Evolutionary conservation across 2,888 invertebrate species (phyloP).

Genomic region (Pristionchus fissidentatus): DNA sequence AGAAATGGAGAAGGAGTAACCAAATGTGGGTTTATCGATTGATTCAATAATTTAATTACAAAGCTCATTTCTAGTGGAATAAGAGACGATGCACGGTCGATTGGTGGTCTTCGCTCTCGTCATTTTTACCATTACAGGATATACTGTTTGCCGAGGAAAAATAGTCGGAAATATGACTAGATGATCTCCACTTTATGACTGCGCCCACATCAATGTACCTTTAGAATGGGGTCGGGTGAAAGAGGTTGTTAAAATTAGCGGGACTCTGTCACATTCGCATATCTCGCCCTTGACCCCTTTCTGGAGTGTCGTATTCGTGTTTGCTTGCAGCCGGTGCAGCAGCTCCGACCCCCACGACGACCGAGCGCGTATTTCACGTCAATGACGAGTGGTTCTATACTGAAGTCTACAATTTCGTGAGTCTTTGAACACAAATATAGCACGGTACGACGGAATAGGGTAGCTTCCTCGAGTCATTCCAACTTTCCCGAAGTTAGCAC

Average conservation of each 20-base stretch:
- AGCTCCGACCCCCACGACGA: background rate
- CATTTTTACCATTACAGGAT: background rate
- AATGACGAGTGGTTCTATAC: background rate
- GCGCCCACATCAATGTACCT: too few relatives aligned
- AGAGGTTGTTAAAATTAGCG: background rate
- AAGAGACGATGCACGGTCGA: background rate
- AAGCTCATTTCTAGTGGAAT: background rate
- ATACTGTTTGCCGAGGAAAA: too few relatives aligned
- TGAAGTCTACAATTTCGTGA: background rate
- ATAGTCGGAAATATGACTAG: too few relatives aligned
- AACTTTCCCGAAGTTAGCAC: too few relatives aligned
- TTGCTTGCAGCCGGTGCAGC: background rate
- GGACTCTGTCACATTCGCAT: too few relatives aligned
- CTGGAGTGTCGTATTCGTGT: too few relatives aligned
- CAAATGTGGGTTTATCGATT: background rate
- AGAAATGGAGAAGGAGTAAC: background rate
- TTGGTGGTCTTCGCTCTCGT: background rate
- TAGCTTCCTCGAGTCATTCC: too few relatives aligned
- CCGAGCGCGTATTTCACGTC: background rate
- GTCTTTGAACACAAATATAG: too few relatives aligned
- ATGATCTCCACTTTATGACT: too few relatives aligned
- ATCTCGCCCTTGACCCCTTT: too few relatives aligned
- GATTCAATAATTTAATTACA: too few relatives aligned
- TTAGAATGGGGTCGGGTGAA: background rate
- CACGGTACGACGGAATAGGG: too few relatives aligned